A percentile compares a stretch with the other conserved stretches of the same genome.
Conservation (phyloP, 2,888 invertebrate genomes). For the Teleogryllus oceanicus region DNA sequence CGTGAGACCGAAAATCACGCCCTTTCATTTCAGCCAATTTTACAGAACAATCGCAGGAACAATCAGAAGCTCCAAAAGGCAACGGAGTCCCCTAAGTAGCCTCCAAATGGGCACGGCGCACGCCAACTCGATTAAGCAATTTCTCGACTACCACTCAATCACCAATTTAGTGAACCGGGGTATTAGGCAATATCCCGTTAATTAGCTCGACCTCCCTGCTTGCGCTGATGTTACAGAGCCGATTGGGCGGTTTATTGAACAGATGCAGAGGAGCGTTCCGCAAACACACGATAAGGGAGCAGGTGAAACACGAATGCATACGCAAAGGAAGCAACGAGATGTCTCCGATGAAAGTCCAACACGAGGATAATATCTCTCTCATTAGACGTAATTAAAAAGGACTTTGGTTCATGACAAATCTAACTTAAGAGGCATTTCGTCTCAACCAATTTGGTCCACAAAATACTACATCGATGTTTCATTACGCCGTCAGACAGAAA, state of each 20-base stretch:
- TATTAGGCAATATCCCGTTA: not conserved
- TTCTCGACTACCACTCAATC: conserved; percentile 1
- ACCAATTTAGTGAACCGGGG: not conserved
- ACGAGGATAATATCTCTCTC: too few relatives aligned
- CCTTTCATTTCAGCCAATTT: not conserved
- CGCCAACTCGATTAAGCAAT: conserved; percentile 18
- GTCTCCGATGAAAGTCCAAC: too few relatives aligned
- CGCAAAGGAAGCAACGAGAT: too few relatives aligned
- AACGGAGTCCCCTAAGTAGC: not conserved
- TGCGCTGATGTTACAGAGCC: not conserved
- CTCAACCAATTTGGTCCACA: too few relatives aligned
- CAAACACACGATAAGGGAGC: not conserved
- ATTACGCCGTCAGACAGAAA: too few relatives aligned
- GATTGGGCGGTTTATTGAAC: not conserved
- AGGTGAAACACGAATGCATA: too few relatives aligned
- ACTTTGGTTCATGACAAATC: too few relatives aligned
- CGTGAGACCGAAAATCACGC: too few relatives aligned
- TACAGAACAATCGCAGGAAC: not conserved
- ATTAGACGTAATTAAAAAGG: too few relatives aligned
- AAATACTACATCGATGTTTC: too few relatives aligned
- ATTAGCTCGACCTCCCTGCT: not conserved
- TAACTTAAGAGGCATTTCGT: too few relatives aligned
- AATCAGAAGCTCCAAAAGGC: not conserved
- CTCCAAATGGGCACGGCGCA: not conserved
- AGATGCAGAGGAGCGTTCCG: not conserved